Base-by-base conservation (phyloP, 2,888 invertebrate genomes). In the Watsonalla binaria region DNA sequence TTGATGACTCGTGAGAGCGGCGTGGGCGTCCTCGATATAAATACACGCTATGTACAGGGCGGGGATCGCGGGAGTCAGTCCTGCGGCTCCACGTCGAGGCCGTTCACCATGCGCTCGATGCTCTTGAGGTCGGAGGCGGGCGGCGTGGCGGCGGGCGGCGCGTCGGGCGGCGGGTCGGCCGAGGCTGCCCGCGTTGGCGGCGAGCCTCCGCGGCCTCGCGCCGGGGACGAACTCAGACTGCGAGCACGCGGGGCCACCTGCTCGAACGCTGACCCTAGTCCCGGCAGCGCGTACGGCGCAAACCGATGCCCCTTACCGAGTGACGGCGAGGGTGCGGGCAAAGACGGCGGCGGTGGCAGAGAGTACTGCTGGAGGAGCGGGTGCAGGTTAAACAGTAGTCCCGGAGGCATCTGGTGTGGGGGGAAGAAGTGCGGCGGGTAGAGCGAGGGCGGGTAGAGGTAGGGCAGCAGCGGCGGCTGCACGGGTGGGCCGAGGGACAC, bases 51-150 rank as follows among this genome's bases (percentile, higher is more conserved):
- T 90, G 69, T 90, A 90, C 90, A 90, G 70, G 68, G 72, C 62
- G 69, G 71, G 71, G 63, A 60, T 62, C 66, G 60, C 68, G 68
- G 66, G 69, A 79, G 77, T 89, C 88, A 90, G 86, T 90, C 90
- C 89, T 84, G 92, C 65, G 94, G 93, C 82, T 96, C 96, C 65
- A 97, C 96, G 83, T 98, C 98, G 62, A 98, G 92, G 13, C 98
- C 98, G 87, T 98, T 98, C 67, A 98, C 97, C 98, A 98, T 98
- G 83, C 98, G 97, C 90, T 98, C 98, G 91, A 98, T 98, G 84
- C 95, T 97, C 89, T 98, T 98, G 67, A 98, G 93, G 88, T 98
- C 98, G 60, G 94, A 96, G 47, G 95, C 93, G 45, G 93, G 93
- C 61, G 92, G 92, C 61, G 93, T 94, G 65, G 80, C 73, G 55